Base-by-base conservation (phyloP, 2,888 invertebrate species). In the Pelosia muscerda region DNA sequence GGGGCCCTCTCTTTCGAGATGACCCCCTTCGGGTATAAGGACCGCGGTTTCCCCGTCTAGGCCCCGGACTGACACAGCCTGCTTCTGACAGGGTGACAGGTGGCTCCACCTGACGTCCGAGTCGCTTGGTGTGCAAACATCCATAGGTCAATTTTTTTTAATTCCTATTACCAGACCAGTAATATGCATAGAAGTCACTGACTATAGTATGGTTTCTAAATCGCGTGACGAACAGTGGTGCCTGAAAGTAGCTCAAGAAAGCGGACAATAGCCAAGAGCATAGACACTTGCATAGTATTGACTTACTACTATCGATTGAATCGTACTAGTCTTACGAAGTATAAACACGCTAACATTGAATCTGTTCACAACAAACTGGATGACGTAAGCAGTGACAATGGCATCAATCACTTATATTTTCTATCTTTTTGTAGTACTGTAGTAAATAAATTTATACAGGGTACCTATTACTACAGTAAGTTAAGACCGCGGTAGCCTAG, bases 311-410 rank as follows among this genome's bases (percentile, higher is more conserved):
- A 19, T n/a, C 49, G 49, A 49, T 25, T 25, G 19, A 59, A 59
- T 25, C 38, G 59, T 59, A 59, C 38, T 34, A 19, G 26, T 49
- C 10, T 49, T 49, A 54, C 11, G 60, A 42, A 15, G 19, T 31
- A 31, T n/a, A 64, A 49, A 64, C 63, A 60, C 23, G 54, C 55
- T 55, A 58, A 65, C 65, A 65, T 59, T 65, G 65, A 65, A 53
- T 59, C 25, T 22, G 19, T 10, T 34, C 53, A 65, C 26, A 58
- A 65, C 59, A 65, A 49, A 53, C 25, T 59, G 22, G 9, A 15
- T 54, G 65, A 65, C 53, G 59, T 54, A 31, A 54, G 54, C 10
- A 13, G 23, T 63, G 49, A 54, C 23, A 49, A 53, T 15, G 26
- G 22, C 28, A 49, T 49, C 19, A 63, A 9, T 38, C 38, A 22